Evolutionary conservation across 2,888 invertebrate genomes (phyloP), one percentile per base, ranked within the genome.

Genomic region (Lapara coniferarum): DNA sequence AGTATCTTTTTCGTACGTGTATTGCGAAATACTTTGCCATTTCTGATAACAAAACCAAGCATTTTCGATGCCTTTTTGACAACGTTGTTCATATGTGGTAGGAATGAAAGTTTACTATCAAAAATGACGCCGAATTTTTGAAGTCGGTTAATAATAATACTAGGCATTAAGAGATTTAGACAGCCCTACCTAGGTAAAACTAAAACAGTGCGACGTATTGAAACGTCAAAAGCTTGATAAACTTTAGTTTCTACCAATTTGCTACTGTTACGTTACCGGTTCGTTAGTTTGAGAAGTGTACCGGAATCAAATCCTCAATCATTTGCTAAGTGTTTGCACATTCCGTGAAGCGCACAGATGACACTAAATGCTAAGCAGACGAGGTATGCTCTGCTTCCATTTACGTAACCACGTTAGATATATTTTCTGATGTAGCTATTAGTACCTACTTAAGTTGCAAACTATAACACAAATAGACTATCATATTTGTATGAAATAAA

Each of bases 231-330:
- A 88, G 81, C 78, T 81, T 87, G 84, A 85, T 84, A 85, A 84
- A 80, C 79, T 84, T 81, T 77, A 81, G 78, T 91, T 91, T 91
- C 89, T 85, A 89, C 74, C 84, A 88, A 92, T 92, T 93, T 91
- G 75, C 82, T 81, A 85, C 84, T 79, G 81, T 83, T 83, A 80
- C 82, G 79, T 81, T 76, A 75, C 83, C 79, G 90, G 89, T 83
- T 93, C 87, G 93, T 93, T 93, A 92, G 87, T 84, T 85, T 82
- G 87, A 77, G 89, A 92, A 93, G 84, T 92, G 92, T 92, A 89
- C 92, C 93, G 92, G 91, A 93, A 91, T 90, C 83, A 82, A 87
- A 88, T 82, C 79, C 78, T 80, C 86, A 85, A 88, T 89, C 84
- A 85, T 84, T 82, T 85, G 78, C 81, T 85, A 77, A 82, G 82